Base-by-base conservation (phyloP, 2,888 invertebrate genomes). In the Lepidochrysops patricia region DNA sequence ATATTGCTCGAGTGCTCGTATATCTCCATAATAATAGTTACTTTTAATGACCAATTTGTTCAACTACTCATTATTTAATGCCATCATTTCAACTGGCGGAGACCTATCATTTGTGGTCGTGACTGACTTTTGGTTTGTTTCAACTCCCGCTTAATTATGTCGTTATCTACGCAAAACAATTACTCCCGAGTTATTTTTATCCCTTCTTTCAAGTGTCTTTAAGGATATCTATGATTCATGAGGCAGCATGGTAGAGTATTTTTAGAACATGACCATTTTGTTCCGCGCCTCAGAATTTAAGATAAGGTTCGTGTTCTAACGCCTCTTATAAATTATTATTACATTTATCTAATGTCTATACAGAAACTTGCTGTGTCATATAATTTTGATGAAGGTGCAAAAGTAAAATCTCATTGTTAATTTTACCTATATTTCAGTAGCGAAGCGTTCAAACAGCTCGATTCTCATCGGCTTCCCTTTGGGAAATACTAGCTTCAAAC, bases 221-320 rank as follows among this genome's bases (percentile, higher is more conserved):
- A 32, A 59, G 34, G 52, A 54, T 54, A 32, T 52, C 58, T 59
- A 58, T 58, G 52, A 59, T 59, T 59, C 58, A 59, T 43, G 43
- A 15, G 26, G 34, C 32, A 15, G 13, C n/a, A 26, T 54, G 12
- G 54, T 19, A 4, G 54, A 19, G 12, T 54, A 54, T 54, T 54
- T 54, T 54, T 32, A 54, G 54, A 54, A 54, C 54, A 29, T 54
- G 54, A 54, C 29, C 27, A 54, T 52, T 52, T 27, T 7, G 9
- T 52, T 15, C 27, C 12, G 9, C 7, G 54, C 4, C 27, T 7
- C 32, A 29, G 19, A 54, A 32, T 54, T 54, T 15, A 5, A 19
- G 54, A 54, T 19, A 19, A 15, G 32, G 9, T 15, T 52, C 27
- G 29, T 54, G 54, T 54, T 54, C 12, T 32, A 52, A 52, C 29